Evolutionary conservation across 2,797 vertebrate genomes (phyloP), one percentile per base, ranked within the genome.

Genomic region (Crocidura indochinensis): DNA sequence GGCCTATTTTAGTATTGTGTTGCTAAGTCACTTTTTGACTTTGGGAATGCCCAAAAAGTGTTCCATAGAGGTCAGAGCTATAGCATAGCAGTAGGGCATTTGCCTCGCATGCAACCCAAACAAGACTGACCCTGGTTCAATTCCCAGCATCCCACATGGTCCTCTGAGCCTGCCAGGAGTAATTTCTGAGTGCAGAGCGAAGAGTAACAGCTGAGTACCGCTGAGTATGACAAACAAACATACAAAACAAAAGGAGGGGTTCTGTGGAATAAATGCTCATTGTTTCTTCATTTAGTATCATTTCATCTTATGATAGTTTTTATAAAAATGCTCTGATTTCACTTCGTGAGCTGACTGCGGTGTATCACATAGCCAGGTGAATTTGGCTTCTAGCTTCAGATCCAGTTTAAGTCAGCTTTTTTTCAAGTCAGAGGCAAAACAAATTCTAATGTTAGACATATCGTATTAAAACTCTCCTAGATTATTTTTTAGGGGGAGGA

Each of bases 321-420:
- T 19, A 38, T 19, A 71, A 8, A 9, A 71, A 38, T 38, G 31
- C 31, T 44, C 31, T 44, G 20, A 17, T 71, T 71, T 71, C 31
- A 10, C 29, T 19, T 31, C 31, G 29, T n/a, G 17, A 29, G 67
- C 8, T 17, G 31, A 69, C n/a, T 69, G 29, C 8, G 10, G 20
- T 44, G 20, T 44, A 22, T 71, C 31, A 60, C 56, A 20, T 6
- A 60, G 62, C 22, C 10, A 65, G 62, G 24, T 26, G 26, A 26
- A 19, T 77, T 87, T 90, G 19, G 38, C 77, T 90, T 84, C 44
- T 8, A 56, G 3, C 73, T 84, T 44, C 86, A 71, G 44, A 47
- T 65, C 22, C 11, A 49, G 4, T 78, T 82, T 84, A 91, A 68
- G 6, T 19, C 3, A 19, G 53, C 26, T 69, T 91, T 86, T 24